Evolutionary conservation across 2,888 invertebrate genomes (phyloP).

Genomic region (Acanthosoma haemorrhoidale): DNA sequence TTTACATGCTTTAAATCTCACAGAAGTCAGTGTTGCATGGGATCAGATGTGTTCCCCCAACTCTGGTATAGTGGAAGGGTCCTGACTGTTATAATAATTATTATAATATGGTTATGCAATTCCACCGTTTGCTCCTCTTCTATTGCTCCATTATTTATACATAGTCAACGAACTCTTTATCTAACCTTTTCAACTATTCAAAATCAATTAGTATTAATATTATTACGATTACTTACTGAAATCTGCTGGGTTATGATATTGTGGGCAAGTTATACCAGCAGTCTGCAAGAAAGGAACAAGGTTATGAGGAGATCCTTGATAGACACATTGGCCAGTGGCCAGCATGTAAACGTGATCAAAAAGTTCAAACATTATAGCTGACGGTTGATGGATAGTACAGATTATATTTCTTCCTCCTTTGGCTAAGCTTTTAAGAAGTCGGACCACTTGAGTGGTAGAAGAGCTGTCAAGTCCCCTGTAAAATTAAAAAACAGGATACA

Average conservation of each 20-base stretch:
- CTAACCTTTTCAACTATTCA: no score
- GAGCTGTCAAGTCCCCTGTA: slow-evolving; percentile 57
- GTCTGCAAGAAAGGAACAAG: slow-evolving; percentile 52
- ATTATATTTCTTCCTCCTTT: slow-evolving; percentile 53
- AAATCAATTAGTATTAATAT: no score
- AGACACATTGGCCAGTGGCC: slow-evolving; percentile 55
- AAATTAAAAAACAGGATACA: no score
- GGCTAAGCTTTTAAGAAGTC: slow-evolving; percentile 51
- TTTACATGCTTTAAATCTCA: no score
- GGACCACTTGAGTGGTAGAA: slow-evolving; percentile 52
- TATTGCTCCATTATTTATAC: no score
- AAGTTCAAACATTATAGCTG: slow-evolving; percentile 55
- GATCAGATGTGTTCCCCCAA: no score
- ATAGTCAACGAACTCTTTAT: no score
- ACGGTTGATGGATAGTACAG: slow-evolving; percentile 58
- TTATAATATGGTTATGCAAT: no score
- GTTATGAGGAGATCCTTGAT: slow-evolving; percentile 51
- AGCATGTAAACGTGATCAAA: slow-evolving; percentile 55
- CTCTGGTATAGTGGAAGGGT: no score
- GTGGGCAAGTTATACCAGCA: slow-evolving; percentile 53
- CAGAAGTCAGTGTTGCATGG: no score
- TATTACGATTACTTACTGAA: slow-evolving; percentile 50
- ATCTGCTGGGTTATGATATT: slow-evolving; percentile 60
- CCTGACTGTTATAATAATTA: no score
- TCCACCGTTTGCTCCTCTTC: no score